Evolutionary conservation across 2,888 invertebrate species (phyloP).

Genomic region (Camponotus fellah): DNA sequence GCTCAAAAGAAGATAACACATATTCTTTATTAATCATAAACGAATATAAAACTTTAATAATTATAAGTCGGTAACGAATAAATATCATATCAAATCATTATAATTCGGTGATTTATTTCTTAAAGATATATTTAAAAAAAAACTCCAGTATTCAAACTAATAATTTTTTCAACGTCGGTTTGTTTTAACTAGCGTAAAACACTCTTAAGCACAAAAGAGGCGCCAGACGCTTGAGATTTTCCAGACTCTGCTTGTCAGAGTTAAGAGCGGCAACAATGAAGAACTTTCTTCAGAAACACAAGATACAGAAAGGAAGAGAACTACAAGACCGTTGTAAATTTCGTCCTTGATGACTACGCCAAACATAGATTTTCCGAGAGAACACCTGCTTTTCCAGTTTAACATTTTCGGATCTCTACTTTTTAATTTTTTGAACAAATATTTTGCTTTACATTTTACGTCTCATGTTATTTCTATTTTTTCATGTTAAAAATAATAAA

Average conservation of each 20-base stretch:
- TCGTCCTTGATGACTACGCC: background rate
- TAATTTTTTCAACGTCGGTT: background rate
- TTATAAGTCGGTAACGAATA: background rate
- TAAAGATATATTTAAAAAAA: background rate
- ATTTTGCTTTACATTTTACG: background rate
- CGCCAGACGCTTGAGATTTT: slow-evolving; percentile 62
- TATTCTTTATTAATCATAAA: background rate
- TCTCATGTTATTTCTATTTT: background rate
- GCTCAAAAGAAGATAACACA: background rate
- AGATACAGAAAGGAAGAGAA: slow-evolving; percentile 60
- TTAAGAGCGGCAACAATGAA: slow-evolving; percentile 59
- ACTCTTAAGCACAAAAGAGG: slow-evolving; percentile 60
- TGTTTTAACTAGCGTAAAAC: slow-evolving; percentile 55
- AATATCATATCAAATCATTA: background rate
- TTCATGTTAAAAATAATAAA: background rate
- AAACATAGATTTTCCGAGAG: background rate
- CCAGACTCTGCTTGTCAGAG: slow-evolving; percentile 68
- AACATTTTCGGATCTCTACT: background rate
- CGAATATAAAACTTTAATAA: background rate
- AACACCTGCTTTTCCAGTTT: background rate
- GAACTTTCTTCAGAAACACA: slow-evolving; percentile 62
- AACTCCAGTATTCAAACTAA: background rate
- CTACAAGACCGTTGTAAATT: slow-evolving; percentile 20
- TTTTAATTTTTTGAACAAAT: background rate
- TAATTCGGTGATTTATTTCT: background rate